Conservation (phyloP, 2,888 invertebrate genomes). For the Drosophila fungiperda region DNA sequence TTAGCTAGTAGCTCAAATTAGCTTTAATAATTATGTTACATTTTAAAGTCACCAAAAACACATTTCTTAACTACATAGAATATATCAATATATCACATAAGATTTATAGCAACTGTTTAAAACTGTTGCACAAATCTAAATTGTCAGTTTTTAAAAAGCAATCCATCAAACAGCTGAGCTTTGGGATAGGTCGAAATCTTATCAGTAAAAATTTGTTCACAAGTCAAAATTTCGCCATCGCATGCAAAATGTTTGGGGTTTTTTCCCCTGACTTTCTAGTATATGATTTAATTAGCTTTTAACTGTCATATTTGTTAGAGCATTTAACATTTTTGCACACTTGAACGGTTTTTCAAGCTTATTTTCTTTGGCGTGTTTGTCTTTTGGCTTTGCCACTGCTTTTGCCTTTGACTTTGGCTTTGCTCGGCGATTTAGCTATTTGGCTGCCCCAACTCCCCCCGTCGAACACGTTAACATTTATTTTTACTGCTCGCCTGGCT, state of each 20-base stretch:
- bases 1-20: background rate
- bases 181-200: constrained; percentile 11
- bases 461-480: constrained; percentile 37
- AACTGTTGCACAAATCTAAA: background rate
- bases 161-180: background rate
- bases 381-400: constrained; percentile 9
- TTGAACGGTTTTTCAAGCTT: background rate
- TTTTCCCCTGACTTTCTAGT: background rate
- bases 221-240: background rate
- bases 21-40: no score
- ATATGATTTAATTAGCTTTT: background rate
- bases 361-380: constrained; percentile 18
- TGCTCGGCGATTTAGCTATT: constrained; percentile 30
- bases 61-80: background rate
- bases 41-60: background rate
- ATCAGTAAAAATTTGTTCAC: background rate
- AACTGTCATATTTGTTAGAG: constrained; percentile 2
- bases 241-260: background rate
- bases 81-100: background rate
- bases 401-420: constrained; percentile 9
- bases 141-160: background rate
- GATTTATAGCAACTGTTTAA: background rate
- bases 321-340: constrained; percentile 6
- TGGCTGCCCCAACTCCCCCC: background rate
- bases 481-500: constrained; percentile 25